Evolutionary conservation across 2,113 vertebrate species (phyloP).

Genomic region (Gymnocephalus cernua): DNA sequence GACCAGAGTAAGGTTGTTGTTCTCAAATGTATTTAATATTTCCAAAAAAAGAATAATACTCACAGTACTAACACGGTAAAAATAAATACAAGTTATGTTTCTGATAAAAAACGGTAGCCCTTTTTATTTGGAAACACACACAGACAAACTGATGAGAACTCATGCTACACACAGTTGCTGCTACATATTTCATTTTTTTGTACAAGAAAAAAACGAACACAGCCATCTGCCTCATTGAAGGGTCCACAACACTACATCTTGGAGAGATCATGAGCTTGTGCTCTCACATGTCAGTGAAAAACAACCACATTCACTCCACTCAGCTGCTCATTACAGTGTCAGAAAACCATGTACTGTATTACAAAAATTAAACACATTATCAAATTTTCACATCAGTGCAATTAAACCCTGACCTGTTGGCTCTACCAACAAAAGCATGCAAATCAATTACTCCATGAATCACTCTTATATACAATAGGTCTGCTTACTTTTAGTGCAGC

Average conservation of each 20-base stretch:
- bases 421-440: constrained; percentile 82
- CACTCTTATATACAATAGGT: constrained; percentile 74
- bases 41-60: constrained; percentile 54
- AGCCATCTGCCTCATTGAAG: constrained; percentile 57
- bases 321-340: constrained; percentile 64
- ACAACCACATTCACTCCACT: constrained; percentile 69
- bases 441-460: constrained; percentile 69
- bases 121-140: constrained; percentile 79
- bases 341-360: constrained; percentile 62
- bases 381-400: constrained; percentile 82
- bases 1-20: constrained; percentile 38
- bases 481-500: constrained; percentile 59
- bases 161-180: constrained; percentile 82
- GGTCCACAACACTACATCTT: constrained; percentile 64
- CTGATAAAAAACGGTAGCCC: constrained; percentile 84
- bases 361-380: constrained; percentile 72
- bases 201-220: constrained; percentile 41
- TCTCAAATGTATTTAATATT: constrained; percentile 78
- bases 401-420: constrained; percentile 81
- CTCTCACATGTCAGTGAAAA: constrained; percentile 73
- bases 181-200: constrained; percentile 76
- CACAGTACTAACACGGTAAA: constrained; percentile 72
- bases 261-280: constrained; percentile 68
- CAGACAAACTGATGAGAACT: constrained; percentile 70
- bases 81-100: constrained; percentile 72